Percentiles rank a stretch among this genome's conserved stretches.
Evolutionary conservation across 2,113 vertebrate genomes (phyloP).

Genomic region (Lutjanus erythropterus): DNA sequence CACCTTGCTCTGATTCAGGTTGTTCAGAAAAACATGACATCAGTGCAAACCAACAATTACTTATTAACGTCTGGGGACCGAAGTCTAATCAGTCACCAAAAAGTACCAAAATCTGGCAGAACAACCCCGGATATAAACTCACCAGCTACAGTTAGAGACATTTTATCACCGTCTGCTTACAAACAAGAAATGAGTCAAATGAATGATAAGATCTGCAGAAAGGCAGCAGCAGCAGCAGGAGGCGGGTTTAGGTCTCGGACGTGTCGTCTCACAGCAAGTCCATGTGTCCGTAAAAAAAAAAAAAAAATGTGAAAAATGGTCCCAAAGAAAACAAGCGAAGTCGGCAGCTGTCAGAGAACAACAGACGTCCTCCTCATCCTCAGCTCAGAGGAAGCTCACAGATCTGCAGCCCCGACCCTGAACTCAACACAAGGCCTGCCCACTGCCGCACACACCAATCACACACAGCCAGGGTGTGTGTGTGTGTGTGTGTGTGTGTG

Average conservation of each 20-base stretch:
- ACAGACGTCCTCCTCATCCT: conserved; percentile 59
- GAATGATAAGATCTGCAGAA: neutral
- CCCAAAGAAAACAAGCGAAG: neutral
- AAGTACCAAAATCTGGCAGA: neutral
- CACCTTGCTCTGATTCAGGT: neutral
- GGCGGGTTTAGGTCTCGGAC: neutral
- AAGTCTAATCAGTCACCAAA: neutral
- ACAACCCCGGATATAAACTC: conserved; percentile 33
- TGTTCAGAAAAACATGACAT: neutral
- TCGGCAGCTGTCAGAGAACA: conserved; percentile 47
- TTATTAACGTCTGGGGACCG: neutral
- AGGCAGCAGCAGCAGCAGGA: neutral
- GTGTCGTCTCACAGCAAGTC: conserved; percentile 4
- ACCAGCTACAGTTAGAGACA: conserved; percentile 76
- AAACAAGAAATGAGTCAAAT: neutral
- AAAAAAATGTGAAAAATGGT: conserved; percentile 20
- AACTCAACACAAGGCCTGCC: conserved; percentile 35
- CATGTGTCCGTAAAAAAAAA: neutral
- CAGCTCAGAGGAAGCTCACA: conserved; percentile 44
- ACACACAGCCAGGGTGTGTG: neutral
- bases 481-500: neutral
- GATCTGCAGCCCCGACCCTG: conserved; percentile 17
- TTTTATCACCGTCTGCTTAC: conserved; percentile 19
- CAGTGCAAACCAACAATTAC: neutral
- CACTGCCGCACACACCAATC: conserved; percentile 30